Evolutionary conservation across 2,888 invertebrate genomes (phyloP).

Genomic region (Agonopterix subpropinquella): DNA sequence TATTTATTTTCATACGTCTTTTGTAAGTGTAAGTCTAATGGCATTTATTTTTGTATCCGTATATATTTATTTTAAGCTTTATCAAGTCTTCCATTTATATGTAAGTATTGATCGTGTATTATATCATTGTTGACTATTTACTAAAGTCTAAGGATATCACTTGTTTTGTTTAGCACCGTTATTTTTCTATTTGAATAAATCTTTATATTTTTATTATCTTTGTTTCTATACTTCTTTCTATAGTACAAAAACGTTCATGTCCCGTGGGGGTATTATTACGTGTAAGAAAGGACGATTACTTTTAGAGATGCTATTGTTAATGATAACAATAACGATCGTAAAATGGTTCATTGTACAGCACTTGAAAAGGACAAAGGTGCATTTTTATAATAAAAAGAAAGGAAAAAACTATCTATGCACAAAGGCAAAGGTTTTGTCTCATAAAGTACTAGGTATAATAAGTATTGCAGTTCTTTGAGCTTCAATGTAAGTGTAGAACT

Average conservation of each 20-base stretch:
- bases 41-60: slow-evolving; percentile 7
- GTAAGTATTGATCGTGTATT: neutral
- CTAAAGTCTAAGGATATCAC: slow-evolving; percentile 3
- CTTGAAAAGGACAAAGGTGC: too few species aligned
- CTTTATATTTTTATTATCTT: neutral
- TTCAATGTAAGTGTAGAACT: too few species aligned
- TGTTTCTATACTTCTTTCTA: neutral
- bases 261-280: too few species aligned
- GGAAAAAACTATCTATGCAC: too few species aligned
- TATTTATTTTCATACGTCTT: slow-evolving; percentile 7
- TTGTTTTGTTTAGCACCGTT: slow-evolving; percentile 6
- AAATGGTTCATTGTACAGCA: too few species aligned
- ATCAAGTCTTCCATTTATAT: slow-evolving; percentile 2
- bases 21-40: slow-evolving; percentile 2
- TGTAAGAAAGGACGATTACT: too few species aligned
- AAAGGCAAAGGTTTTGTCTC: too few species aligned
- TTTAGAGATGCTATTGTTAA: too few species aligned
- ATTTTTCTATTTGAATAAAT: slow-evolving; percentile 5
- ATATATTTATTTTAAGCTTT: neutral
- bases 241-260: neutral
- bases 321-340: too few species aligned
- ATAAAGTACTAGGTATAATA: too few species aligned
- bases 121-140: neutral
- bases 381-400: too few species aligned
- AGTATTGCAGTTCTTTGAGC: too few species aligned